phyloP scores from a whole-genome alignment of 2,797 vertebrate genomes.

The Sciaenops ocellatus region DNA sequence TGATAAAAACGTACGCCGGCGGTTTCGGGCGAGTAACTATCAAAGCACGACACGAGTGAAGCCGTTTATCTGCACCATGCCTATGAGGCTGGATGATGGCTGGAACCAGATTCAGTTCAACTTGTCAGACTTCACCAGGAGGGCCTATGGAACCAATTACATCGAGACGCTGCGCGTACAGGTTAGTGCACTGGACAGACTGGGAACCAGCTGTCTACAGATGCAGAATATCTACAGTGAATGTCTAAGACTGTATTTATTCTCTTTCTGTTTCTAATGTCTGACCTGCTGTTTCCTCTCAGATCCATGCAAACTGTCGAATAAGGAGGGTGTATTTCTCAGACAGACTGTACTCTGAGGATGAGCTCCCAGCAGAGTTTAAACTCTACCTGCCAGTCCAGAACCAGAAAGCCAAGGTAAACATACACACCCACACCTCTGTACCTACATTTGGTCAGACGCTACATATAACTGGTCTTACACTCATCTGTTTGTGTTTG shows the following conservation, averaged over 20 bases:
- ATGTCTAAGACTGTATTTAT: background rate
- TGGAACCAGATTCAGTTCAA: conserved; percentile 99
- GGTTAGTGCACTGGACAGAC: conserved; percentile 75
- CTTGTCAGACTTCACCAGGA: conserved; percentile 94
- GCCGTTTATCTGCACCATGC: conserved; percentile 99
- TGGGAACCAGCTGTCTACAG: background rate
- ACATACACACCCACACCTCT: background rate
- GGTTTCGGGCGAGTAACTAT: conserved; percentile 97
- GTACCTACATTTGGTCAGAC: too few relatives aligned
- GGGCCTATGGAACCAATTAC: conserved; percentile 97
- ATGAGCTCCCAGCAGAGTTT: conserved; percentile 97
- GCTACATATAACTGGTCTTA: background rate
- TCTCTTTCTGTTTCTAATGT: background rate
- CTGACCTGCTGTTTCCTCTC: conserved; percentile 43
- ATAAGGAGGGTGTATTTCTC: conserved; percentile 98
- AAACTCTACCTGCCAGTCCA: conserved; percentile 97
- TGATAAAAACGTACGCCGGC: conserved; percentile 94
- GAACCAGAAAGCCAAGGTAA: conserved; percentile 95
- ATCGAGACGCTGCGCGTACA: conserved; percentile 96
- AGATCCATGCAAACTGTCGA: conserved; percentile 98
- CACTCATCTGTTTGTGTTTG: conserved; percentile 15
- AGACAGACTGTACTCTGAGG: conserved; percentile 96
- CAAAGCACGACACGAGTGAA: conserved; percentile 97
- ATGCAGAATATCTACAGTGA: background rate
- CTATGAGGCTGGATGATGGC: conserved; percentile 96